These are phyloP conservation scores for Microctonus brassicae DNA, from an alignment of 2,888 invertebrate genomes.

Conservation along the genomic window DNA sequence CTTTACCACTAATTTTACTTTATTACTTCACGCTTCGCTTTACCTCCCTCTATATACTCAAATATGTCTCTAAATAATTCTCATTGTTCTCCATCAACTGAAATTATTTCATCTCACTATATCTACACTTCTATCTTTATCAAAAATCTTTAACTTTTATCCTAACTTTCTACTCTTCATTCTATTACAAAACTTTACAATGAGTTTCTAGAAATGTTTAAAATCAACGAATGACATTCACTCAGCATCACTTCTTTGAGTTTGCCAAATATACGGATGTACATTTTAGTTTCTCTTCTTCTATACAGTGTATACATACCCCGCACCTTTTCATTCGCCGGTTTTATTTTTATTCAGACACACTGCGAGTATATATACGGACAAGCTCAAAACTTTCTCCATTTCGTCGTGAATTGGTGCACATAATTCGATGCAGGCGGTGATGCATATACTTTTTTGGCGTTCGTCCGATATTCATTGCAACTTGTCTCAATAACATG, in stretches of 20 bases:
- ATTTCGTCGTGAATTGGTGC: conserved; percentile 63
- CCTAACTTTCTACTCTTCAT: not conserved
- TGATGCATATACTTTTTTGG: conserved; percentile 36
- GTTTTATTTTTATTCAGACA: not conserved
- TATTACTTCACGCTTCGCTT: not conserved
- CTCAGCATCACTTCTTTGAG: not conserved
- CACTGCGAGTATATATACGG: not conserved
- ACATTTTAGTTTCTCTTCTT: not conserved
- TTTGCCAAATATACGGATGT: not conserved
- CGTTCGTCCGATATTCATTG: conserved; percentile 36
- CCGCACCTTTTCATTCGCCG: not conserved
- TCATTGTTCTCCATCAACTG: not conserved
- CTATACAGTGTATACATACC: not conserved
- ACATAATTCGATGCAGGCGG: conserved; percentile 57
- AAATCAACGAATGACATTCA: conserved; percentile 3
- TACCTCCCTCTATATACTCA: not conserved
- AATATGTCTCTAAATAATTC: not conserved
- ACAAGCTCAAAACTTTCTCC: conserved; percentile 53
- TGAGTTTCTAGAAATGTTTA: not conserved
- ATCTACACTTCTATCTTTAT: not conserved
- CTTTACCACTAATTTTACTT: too few species aligned
- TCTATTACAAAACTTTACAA: conserved; percentile 1
- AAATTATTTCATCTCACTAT: not conserved
- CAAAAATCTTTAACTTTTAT: not conserved
- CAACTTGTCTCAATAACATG: conserved; percentile 21